Evolutionary conservation across 2,113 vertebrate species (phyloP), one percentile per base, ranked within the genome.

Genomic region (Dinomys branickii): DNA sequence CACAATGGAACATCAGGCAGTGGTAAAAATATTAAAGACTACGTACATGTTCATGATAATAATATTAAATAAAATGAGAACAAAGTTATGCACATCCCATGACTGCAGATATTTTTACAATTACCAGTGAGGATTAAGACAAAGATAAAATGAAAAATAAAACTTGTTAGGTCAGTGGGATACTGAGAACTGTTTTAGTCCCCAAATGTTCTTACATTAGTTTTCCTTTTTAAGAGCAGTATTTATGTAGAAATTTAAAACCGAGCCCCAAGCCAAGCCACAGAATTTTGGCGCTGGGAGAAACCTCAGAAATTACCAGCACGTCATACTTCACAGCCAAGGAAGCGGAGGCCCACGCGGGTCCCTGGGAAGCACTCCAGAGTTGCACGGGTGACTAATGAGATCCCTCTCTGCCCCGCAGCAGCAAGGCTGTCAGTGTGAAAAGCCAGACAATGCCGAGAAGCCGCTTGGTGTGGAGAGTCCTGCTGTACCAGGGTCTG

Each of bases 41-140:
- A 73, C 5, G 24, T 28, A 44, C 4, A 61, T 47, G 81, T 52
- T 85, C 35, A 13, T 38, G 78, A 91, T 26, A 50, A 58, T 52
- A 91, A 88, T 44, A 96, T 59, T 17, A 88, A 88, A 96, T 19
- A 58, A 58, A 93, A 81, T 22, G 16, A 94, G 59, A n/a, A 80
- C 41, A 47, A 71, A 85, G 28, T 90, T 41, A 73, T 13, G 7
- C 90, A 44, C 69, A 82, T 26, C 63, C 20, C 73, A 44, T 24
- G 61, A 75, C 5, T 47, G 41, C 44, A 82, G 77, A 26, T 87
- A 30, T 77, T 92, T 94, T 61, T 56, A 38, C 69, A 85, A 67
- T 33, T 5, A 2, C 78, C 47, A 6, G n/a, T n/a, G 54, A 85
- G 54, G n/a, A 85, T 80, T 91, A 85, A 81, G 38, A 90, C 13